Percentiles rank a stretch among this genome's conserved stretches.
Conservation (phyloP, 2,113 vertebrate species). For the Acinonyx jubatus region DNA sequence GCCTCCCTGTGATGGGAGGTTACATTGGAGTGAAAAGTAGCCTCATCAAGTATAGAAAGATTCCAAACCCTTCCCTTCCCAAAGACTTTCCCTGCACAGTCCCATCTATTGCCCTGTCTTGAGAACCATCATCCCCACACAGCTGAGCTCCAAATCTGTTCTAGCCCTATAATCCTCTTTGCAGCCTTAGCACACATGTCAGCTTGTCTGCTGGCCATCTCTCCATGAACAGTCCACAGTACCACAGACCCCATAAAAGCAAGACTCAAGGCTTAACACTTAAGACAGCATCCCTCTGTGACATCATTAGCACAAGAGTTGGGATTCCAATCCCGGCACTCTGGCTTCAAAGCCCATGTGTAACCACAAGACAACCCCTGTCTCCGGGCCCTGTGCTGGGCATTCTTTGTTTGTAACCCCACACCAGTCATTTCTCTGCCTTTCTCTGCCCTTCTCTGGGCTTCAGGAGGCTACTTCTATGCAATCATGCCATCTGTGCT, state of each 20-base stretch:
- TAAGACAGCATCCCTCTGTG: rapidly evolving
- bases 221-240: background rate
- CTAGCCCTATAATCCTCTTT: background rate
- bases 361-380: background rate
- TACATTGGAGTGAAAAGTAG: background rate
- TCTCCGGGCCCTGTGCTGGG: background rate
- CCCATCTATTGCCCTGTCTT: background rate
- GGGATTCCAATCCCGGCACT: background rate
- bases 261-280: background rate
- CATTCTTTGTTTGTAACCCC: background rate
- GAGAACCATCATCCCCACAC: background rate
- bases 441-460: background rate
- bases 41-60: background rate
- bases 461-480: background rate
- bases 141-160: background rate
- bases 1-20: background rate
- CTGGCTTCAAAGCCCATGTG: background rate
- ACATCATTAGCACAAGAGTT: background rate
- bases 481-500: background rate
- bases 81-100: background rate
- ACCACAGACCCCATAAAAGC: background rate
- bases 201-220: background rate
- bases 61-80: background rate
- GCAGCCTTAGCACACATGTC: background rate
- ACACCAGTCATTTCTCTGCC: background rate